Percentiles rank a stretch among this genome's conserved stretches.
phyloP scores from a whole-genome alignment of 2,797 vertebrate genomes.

The Melanotaenia nigrans region DNA sequence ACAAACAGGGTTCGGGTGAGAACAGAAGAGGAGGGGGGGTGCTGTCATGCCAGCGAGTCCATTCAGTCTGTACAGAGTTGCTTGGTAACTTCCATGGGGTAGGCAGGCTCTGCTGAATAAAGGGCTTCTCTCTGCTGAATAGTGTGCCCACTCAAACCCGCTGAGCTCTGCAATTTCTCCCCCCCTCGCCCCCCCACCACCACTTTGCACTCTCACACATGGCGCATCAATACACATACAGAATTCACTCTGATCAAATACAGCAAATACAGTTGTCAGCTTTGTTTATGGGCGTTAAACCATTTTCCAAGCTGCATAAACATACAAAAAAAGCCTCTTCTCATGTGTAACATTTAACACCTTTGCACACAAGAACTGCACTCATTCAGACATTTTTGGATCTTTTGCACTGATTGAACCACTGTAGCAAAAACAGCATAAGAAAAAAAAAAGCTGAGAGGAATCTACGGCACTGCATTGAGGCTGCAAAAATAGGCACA shows the following conservation, averaged over 20 bases:
- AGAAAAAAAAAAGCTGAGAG: conserved; percentile 16
- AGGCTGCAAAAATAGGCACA: conserved; percentile 65
- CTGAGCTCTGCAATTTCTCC: conserved; percentile 78
- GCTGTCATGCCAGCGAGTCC: conserved; percentile 67
- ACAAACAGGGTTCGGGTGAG: conserved; percentile 48
- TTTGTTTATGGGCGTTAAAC: conserved; percentile 9
- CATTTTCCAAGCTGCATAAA: background rate
- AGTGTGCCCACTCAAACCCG: conserved; percentile 76
- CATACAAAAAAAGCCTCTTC: background rate
- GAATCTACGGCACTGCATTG: conserved; percentile 45
- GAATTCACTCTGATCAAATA: conserved; percentile 26
- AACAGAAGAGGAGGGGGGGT: background rate
- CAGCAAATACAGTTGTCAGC: conserved; percentile 22
- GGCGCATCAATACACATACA: conserved; percentile 41
- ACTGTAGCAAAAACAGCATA: conserved; percentile 17
- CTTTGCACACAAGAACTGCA: background rate
- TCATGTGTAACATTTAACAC: background rate
- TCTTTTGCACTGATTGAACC: conserved; percentile 35
- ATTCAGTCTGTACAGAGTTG: conserved; percentile 78
- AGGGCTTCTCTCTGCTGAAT: conserved; percentile 81
- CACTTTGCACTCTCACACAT: conserved; percentile 19
- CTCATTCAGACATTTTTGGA: background rate
- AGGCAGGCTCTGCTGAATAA: conserved; percentile 77
- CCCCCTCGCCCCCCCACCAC: background rate
- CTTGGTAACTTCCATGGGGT: conserved; percentile 77